Evolutionary conservation across 2,113 vertebrate species (phyloP), one percentile per base, ranked within the genome.

Genomic region (Rhinopomastus cyanomelas): DNA sequence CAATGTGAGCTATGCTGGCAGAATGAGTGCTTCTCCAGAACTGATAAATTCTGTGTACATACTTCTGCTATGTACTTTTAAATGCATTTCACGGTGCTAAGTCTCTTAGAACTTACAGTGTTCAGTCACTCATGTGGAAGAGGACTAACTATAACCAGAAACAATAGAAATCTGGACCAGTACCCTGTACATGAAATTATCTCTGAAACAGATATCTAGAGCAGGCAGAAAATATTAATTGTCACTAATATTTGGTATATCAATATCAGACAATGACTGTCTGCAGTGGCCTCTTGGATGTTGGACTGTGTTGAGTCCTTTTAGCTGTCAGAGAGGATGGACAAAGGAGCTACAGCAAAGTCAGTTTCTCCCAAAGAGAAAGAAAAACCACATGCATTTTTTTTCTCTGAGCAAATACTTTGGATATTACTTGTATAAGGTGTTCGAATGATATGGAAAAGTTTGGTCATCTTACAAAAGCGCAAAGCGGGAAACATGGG

Each of bases 1-100:
- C 1, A 1, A 14, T 56, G 12, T 2, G 5, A 61, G 7, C 4
- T 2, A 3, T 37, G 34, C n/a, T 80, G n/a, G 5, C n/a, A 77
- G 77, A 5, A 66, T 0, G 6, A 53, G 4, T 44, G 18, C 39
- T 86, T 87, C 27, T 64, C 32, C 52, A 69, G 39, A 81, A 77
- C 19, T 53, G 16, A 32, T 59, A 32, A 84, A 84, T 87, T 49
- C 56, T 66, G 18, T 2, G 8, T 76, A 60, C 62, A 48, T 80
- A 36, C 30, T 76, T 32, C 15, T 75, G 8, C 12, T 80, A 3
- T 89, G 13, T 44, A 19, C 73, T 77, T 80, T 83, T 77, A 53
- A 83, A 52, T 80, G 36, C 20, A 29, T 44, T 79, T 29, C 8
- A n/a, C 22, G 59, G 37, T 46, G 57, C 14, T 23, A 8, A 7